Base-by-base conservation (phyloP, 23 tunicate genomes). In the Oikopleura dioica region DNA sequence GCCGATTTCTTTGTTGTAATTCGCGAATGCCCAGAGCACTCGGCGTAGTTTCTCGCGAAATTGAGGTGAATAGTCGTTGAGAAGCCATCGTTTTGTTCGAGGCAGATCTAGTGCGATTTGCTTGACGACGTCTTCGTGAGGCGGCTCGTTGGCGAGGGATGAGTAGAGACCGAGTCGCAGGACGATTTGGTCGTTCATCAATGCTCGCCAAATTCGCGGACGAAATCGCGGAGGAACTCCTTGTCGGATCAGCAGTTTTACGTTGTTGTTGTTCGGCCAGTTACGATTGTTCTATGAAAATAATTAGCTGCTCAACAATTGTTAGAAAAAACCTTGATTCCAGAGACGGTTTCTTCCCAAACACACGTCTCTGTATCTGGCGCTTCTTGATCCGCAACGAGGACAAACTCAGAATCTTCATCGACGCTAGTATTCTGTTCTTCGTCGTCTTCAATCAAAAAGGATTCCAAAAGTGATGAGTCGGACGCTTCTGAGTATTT, bases 181-280 rank as follows among this genome's bases (percentile, higher is more conserved):
- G 29, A 63, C 72, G 29, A 63, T 63, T 28, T 63, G 72, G 26
- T 63, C 30, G 33, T 63, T 63, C 72, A 63, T 63, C 32, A 63
- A 28, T 28, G 72, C 16, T 63, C 72, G 30, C 72, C 72, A 63
- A 16, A 63, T 31, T 21, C 72, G 29, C 2, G 72, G 72, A 28
- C 72, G 72, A 28, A 63, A 63, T 23, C 72, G 72, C 4, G 72
- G 72, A 24, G 72, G 72, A 2, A 63, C 26, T 28, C 72, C 72
- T 28, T 63, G 72, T 2, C 72, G 72, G 33, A 63, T 63, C 26
- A 12, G 72, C 16, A 63, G 72, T 28, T 63, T 63, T 31, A 63
- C 32, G 30, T 63, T 23, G n/a, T n/a, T n/a, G n/a, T n/a, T n/a
- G 30, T 23, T 16, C 26, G 72, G 26, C 29, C 29, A 28, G 26